Base-by-base conservation (phyloP, 2,797 vertebrate genomes). In the Numenius phaeopus region DNA sequence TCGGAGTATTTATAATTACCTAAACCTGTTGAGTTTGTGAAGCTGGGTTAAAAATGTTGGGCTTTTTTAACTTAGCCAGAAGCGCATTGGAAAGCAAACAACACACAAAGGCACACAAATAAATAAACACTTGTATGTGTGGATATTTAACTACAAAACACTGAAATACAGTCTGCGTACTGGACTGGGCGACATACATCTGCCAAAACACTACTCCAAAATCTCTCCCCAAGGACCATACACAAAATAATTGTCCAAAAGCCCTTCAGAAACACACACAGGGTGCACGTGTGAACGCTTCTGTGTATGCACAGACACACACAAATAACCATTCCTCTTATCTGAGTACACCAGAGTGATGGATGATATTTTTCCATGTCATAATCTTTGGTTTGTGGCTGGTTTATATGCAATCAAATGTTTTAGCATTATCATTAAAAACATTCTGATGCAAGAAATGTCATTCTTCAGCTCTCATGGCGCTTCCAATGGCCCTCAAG, bases 361-460 rank as follows among this genome's bases (percentile, higher is more conserved):
- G 84, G 22, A 46, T 55, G 27, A 4, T 21, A 29, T 46, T 66
- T 69, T 64, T 62, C 58, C 37, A 21, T 27, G 37, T 29, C 58
- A 37, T 34, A 50, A 50, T 30, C 37, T 78, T 65, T 71, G 62
- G 46, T 67, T 96, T 12, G 14, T 54, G 72, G 88, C 82, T 79
- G 44, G 20, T 85, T 82, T 83, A 66, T 61, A 94, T 59, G 47
- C 50, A 67, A 91, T 54, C 70, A 83, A 70, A 86, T 37, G 15
- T 77, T 70, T 82, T 65, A 90, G 44, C 69, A 57, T 71, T 73
- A 87, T 52, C 64, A 67, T 73, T 89, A 95, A 94, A 97, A 86
- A 66, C 9, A 87, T 59, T 73, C 62, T 64, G 55, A 89, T 30
- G 32, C 34, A 83, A 72, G 30, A 81, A 72, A 76, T n/a, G n/a